Percentiles rank a stretch among this genome's conserved stretches.
These are phyloP conservation scores for Simalia tracyae DNA, from an alignment of 2,797 vertebrate genomes.

Conservation along the genomic window DNA sequence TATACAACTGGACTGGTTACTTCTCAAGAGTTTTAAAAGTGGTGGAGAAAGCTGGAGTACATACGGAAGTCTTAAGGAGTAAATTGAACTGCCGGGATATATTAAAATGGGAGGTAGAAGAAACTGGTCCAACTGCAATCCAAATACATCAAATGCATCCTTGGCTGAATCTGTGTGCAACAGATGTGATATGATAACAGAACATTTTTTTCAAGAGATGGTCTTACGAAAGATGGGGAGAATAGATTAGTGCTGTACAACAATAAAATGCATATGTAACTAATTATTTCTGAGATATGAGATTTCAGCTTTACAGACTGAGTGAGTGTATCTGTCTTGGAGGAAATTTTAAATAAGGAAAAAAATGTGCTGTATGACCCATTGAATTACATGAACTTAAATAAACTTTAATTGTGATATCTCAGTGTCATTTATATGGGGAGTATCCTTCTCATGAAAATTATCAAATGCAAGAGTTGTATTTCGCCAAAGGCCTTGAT, in stretches of 20 bases:
- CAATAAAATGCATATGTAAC: background rate
- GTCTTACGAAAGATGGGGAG: background rate
- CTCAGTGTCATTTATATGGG: background rate
- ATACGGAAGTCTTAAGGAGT: background rate
- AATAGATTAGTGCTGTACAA: background rate
- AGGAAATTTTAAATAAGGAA: background rate
- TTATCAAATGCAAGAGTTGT: background rate
- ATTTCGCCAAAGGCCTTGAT: background rate
- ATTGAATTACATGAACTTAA: background rate
- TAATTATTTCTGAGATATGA: background rate
- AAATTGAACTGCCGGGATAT: background rate
- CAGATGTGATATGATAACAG: background rate
- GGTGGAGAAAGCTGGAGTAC: background rate
- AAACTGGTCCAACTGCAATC: background rate
- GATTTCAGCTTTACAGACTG: background rate
- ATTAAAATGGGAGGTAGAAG: background rate
- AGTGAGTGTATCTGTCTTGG: background rate
- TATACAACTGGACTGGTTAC: background rate
- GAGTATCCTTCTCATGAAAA: background rate
- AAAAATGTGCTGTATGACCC: background rate
- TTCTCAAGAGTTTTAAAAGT: constrained; percentile 8
- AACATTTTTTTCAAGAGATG: background rate
- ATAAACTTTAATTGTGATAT: background rate
- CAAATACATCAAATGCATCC: background rate
- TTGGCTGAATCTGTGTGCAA: background rate